Evolutionary conservation across 30 jellyfish, hydroid and myxozoan genomes (phyloP).

Genomic region (Turritopsis dohrnii): DNA sequence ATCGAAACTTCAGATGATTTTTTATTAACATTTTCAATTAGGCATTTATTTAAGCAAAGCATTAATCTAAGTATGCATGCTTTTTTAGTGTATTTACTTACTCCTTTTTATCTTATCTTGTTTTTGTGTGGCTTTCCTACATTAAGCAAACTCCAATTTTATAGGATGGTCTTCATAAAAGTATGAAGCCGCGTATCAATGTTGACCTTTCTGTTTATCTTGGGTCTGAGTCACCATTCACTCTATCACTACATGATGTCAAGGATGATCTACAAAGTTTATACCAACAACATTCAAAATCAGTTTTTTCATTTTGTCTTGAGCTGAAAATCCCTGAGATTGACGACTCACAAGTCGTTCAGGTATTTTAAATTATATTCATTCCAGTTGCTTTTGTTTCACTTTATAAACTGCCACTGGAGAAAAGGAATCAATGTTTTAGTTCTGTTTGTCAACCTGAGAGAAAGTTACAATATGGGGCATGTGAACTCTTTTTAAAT

Average conservation of each 20-base stretch:
- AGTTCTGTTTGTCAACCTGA: neutral
- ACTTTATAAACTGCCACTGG: too few species aligned
- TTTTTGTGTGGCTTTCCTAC: neutral
- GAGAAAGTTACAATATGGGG: too few species aligned
- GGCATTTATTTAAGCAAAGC: too few species aligned
- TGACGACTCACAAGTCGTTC: constrained; percentile 13
- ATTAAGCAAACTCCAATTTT: too few species aligned
- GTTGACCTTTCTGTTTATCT: neutral
- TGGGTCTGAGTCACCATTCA: neutral
- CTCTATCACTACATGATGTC: neutral
- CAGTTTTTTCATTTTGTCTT: constrained; percentile 27
- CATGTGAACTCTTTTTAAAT: too few species aligned
- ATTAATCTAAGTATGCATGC: too few species aligned
- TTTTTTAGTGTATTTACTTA: too few species aligned
- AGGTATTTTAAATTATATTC: constrained; percentile 12
- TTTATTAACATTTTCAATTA: too few species aligned
- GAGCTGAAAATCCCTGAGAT: constrained; percentile 8
- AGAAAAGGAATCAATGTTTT: neutral
- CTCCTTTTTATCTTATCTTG: neutral
- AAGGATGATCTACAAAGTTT: constrained; percentile 23
- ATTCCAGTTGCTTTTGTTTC: too few species aligned
- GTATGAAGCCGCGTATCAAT: neutral
- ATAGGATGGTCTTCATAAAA: constrained; percentile 10
- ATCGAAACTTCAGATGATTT: too few species aligned
- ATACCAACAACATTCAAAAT: constrained; percentile 8